Evolutionary conservation across 2,888 invertebrate species (phyloP), one percentile per base, ranked within the genome.

Genomic region (Cheilosia urbana): DNA sequence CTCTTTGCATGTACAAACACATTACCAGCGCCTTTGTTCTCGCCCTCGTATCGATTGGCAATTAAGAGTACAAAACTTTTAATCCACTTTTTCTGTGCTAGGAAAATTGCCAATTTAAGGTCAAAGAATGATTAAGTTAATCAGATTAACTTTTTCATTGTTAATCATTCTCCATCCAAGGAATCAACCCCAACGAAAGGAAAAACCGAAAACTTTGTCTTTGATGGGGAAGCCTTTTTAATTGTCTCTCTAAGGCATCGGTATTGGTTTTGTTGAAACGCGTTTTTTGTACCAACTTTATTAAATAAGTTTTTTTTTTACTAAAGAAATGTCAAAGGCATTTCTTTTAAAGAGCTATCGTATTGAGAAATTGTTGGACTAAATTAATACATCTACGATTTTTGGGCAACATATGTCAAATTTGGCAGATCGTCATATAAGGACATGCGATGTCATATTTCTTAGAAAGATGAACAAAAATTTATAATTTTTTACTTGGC

Each of bases 121-220:
- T 55, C 49, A 76, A 71, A 76, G 71, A 27, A 71, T 69, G 24
- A 51, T 24, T 51, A 51, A 21, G 21, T 21, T 51, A 51, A 51
- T 51, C 24, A 49, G 69, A 81, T 85, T 76, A 85, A 71, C 76
- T 76, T 85, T 72, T 71, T 66, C 66, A 58, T 80, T 85, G 84
- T 80, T 80, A 76, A 80, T 85, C 80, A 85, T 71, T 80, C 66
- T 62, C 71, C 66, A 66, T 51, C 66, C 66, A 37, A 73, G 55
- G 57, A 51, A 63, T 71, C 34, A 76, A 69, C 66, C 80, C 80
- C 66, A 60, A 76, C 66, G 58, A 79, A 60, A 68, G 15, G 51
- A 51, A 53, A 51, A 69, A 55, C 37, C 42, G 45, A 69, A 57
- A 82, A 83, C 68, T 71, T 83, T 78, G 49, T 78, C 62, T 62